Conservation (phyloP, 2,797 vertebrate species). For the Avahi laniger region DNA sequence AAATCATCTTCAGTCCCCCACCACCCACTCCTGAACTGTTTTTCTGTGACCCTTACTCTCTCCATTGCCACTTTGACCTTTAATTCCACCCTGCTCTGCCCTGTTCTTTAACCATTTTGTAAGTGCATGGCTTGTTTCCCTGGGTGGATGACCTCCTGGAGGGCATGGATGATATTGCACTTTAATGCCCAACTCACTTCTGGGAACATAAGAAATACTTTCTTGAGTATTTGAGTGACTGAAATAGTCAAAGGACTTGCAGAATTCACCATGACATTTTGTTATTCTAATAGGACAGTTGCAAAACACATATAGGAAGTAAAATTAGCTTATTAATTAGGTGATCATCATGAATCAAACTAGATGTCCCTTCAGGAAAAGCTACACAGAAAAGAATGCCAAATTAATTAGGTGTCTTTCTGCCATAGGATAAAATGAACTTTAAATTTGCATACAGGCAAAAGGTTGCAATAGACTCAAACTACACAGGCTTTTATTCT, state of each 20-base stretch:
- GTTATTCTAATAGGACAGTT: slow-evolving; percentile 35
- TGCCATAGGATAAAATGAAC: slow-evolving; percentile 39
- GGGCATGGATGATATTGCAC: background rate
- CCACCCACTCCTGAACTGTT: background rate
- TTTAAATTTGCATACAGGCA: slow-evolving; percentile 20
- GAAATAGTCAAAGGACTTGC: slow-evolving; percentile 2
- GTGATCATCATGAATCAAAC: background rate
- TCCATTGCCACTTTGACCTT: background rate
- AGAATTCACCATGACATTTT: slow-evolving; percentile 26
- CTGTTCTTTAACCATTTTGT: background rate
- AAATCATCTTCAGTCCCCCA: background rate
- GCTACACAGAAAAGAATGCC: slow-evolving; percentile 35
- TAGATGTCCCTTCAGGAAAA: slow-evolving; percentile 41
- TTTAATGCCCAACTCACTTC: background rate
- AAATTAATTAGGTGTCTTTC: slow-evolving; percentile 43
- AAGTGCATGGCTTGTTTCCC: background rate
- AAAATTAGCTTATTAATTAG: slow-evolving; percentile 55
- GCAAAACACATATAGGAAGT: slow-evolving; percentile 20
- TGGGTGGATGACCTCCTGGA: background rate
- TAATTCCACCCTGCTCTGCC: background rate
- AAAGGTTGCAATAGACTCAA: background rate
- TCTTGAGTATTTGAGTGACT: background rate
- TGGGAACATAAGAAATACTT: background rate
- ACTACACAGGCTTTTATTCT: slow-evolving; percentile 13
- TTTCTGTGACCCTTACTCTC: background rate